Evolutionary conservation across 2,888 invertebrate species (phyloP).

Genomic region (Diogma glabrata): DNA sequence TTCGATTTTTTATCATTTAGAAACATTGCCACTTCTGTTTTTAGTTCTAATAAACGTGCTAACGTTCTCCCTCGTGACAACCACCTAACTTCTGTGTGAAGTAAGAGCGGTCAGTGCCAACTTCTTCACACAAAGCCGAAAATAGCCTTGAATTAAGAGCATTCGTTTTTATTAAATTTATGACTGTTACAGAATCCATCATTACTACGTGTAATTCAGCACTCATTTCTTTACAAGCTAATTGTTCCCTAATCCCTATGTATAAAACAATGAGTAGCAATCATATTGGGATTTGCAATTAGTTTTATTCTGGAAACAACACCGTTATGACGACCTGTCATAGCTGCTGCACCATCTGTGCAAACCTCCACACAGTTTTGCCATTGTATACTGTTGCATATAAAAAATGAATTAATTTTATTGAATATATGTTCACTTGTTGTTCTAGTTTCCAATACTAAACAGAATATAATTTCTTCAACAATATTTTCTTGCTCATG

Average conservation of each 20-base stretch:
- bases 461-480: too few species aligned
- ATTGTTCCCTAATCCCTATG: constrained; percentile 7
- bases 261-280: constrained; percentile 9
- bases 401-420: constrained; percentile 10
- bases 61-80: too few species aligned
- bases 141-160: constrained; percentile 10
- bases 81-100: too few species aligned
- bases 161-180: constrained; percentile 10
- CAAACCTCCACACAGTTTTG: constrained; percentile 9
- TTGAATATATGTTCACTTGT: constrained; percentile 11
- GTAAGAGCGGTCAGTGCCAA: constrained; percentile 7
- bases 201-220: constrained; percentile 9
- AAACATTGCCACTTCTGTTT: too few species aligned
- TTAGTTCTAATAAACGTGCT: too few species aligned
- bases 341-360: constrained; percentile 8
- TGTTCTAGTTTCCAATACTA: constrained; percentile 8
- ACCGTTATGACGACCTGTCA: constrained; percentile 4
- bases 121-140: constrained; percentile 10
- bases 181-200: constrained; percentile 8
- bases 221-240: constrained; percentile 9
- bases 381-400: constrained; percentile 5
- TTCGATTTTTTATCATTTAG: too few species aligned
- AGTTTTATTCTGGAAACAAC: constrained; percentile 7
- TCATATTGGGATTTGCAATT: constrained; percentile 8
- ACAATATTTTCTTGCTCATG: constrained; percentile 7